Evolutionary conservation across 2,797 vertebrate genomes (phyloP), one percentile per base, ranked within the genome.

Genomic region (Acrossocheilus fasciatus): DNA sequence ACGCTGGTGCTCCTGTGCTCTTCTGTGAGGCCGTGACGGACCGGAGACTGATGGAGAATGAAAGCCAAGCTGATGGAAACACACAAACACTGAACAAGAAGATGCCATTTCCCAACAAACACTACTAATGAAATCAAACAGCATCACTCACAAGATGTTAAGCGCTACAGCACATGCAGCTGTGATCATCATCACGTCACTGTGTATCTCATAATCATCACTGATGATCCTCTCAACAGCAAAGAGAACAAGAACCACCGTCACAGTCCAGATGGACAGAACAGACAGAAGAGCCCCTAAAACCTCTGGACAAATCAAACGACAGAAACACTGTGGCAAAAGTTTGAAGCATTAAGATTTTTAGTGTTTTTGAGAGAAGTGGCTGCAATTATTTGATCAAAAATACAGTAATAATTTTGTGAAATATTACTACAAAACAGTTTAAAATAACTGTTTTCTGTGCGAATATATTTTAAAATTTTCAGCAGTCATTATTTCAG

Each of bases 191-290:
- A 99, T 98, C 83, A 95, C 92, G 0, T 43, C 76, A 0, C 95
- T 94, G 86, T 97, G 89, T 17, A 98, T 96, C 86, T 97, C 93
- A 2, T 97, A 98, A 91, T 98, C 90, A 0, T 93, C 95, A 0
- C 93, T 95, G 52, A 95, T 62, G 84, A 98, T 92, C 86, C 98
- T 96, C 91, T 96, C 95, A 0, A 89, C 86, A 0, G 97, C 98
- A n/a, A 97, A 91, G 54, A 96, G 94, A 9, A 98, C 93, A 88
- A 99, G 91, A 70, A 95, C 94, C 0, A 93, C 96, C 0, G 97
- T 96, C 91, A 99, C 95, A 0, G 94, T 94, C 98, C 97, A 99
- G 93, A 99, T 96, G 15, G 97, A 98, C 85, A 97, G 86, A 4
- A 98, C 95, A 0, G 97, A 99, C 11, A 98, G 75, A 86, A 98